A percentile compares a stretch with the other conserved stretches of the same genome.
Conservation (phyloP, 2,113 vertebrate genomes). For the Bathybates hornii region DNA sequence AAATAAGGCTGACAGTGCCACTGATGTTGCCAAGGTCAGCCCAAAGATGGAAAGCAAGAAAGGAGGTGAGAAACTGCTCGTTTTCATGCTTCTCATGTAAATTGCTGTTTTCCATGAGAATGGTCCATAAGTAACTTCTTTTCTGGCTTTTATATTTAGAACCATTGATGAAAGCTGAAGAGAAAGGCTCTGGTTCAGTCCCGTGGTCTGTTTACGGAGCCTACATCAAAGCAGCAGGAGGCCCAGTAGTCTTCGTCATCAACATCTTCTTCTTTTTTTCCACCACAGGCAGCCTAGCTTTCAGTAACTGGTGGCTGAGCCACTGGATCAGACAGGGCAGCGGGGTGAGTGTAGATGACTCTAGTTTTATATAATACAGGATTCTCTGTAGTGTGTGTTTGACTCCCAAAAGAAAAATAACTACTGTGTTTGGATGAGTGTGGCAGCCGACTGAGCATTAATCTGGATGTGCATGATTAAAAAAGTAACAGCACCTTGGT, state of each 20-base stretch:
- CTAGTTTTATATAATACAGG: background rate
- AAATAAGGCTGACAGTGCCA: background rate
- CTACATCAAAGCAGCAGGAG: conserved; percentile 79
- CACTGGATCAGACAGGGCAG: conserved; percentile 77
- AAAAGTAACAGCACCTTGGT: conserved; percentile 48
- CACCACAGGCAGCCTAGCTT: conserved; percentile 75
- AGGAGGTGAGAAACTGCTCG: conserved; percentile 50
- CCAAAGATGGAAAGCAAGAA: conserved; percentile 40
- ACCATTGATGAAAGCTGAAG: conserved; percentile 74
- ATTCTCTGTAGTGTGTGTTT: background rate
- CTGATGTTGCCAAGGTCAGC: background rate
- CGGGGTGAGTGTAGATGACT: conserved; percentile 59
- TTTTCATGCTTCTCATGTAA: background rate
- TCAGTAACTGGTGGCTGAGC: conserved; percentile 81
- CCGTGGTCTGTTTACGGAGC: conserved; percentile 69
- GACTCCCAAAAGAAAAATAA: conserved; percentile 14
- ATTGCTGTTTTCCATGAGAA: background rate
- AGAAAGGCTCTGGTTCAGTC: conserved; percentile 71
- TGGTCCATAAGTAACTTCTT: background rate
- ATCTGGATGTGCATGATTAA: conserved; percentile 61
- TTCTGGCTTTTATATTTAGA: conserved; percentile 23
- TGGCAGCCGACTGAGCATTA: conserved; percentile 44
- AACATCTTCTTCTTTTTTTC: conserved; percentile 73
- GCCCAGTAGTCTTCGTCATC: conserved; percentile 62
- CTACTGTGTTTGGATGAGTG: conserved; percentile 25